Base-by-base conservation (phyloP, 2,113 vertebrate species). In the Carollia perspicillata region DNA sequence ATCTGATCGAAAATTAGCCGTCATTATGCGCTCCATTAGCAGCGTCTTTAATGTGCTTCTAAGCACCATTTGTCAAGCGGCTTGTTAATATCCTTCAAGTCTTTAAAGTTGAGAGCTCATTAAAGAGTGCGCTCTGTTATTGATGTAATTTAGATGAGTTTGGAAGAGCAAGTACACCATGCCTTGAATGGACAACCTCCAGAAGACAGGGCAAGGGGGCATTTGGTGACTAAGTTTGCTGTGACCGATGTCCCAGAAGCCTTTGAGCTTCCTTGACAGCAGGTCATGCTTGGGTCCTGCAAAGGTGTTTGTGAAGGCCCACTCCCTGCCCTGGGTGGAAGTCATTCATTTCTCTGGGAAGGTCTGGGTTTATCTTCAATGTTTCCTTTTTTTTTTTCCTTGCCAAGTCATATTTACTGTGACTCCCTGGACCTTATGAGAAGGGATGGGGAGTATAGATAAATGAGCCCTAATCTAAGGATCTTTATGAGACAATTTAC, bases 31-130 rank as follows among this genome's bases (percentile, higher is more conserved):
- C 99, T 99, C 99, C 99, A 99, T 99, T 99, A 99, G 99, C 99
- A 98, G 99, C 99, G 99, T 99, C 99, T 99, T 99, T 99, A 99
- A 99, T 99, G 99, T 99, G 99, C 99, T 99, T 99, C 99, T 99
- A 99, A 99, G 99, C 99, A 99, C 99, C 99, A 99, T 99, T 99
- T 99, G 99, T 99, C 99, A 99, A 99, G 99, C 99, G 99, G 99
- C 99, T 99, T 99, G 99, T 99, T 99, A 99, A 99, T 99, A 99
- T 99, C 99, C 99, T 99, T 99, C 99, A 99, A 99, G 99, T 99
- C 99, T 99, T 99, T 99, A 99, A 99, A 99, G 99, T 99, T 99
- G 99, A 99, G 99, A 99, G 99, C 99, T 99, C 99, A 99, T 99
- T 99, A 99, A 99, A 99, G 99, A 99, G 98, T 98, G 98, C 98